phyloP scores from a whole-genome alignment of 2,797 vertebrate genomes.

The Tokudaia tokunoshimensis region DNA sequence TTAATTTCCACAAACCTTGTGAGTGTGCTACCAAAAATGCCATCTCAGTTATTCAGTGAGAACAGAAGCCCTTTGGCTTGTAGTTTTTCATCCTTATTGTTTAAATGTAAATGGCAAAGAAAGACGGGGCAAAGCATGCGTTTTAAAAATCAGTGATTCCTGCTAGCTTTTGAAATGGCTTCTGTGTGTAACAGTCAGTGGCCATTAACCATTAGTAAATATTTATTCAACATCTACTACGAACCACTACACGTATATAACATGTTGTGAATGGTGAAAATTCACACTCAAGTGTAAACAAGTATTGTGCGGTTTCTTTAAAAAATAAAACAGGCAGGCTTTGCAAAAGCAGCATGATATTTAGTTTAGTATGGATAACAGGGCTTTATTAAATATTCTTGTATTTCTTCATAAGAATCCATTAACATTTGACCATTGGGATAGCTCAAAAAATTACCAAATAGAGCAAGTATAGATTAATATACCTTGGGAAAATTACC shows the following conservation, averaged over 20 bases:
- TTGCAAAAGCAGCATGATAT: conserved; percentile 31
- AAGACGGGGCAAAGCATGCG: conserved; percentile 52
- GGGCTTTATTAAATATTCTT: conserved; percentile 24
- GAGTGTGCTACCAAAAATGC: conserved; percentile 72
- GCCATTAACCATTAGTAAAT: conserved; percentile 64
- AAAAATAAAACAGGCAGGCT: neutral
- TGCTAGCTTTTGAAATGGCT: conserved; percentile 53
- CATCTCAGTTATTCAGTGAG: conserved; percentile 76
- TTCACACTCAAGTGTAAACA: conserved; percentile 13
- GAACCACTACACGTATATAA: neutral
- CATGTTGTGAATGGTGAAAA: neutral
- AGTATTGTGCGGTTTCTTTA: neutral
- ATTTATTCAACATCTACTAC: conserved; percentile 63
- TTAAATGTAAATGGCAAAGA: conserved; percentile 75
- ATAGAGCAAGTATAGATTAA: conserved; percentile 29
- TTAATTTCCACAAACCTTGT: conserved; percentile 83
- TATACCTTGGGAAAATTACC: conserved; percentile 23
- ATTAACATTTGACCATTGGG: conserved; percentile 53
- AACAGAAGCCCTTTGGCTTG: conserved; percentile 73
- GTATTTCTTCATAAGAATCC: conserved; percentile 24
- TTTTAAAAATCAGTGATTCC: conserved; percentile 58
- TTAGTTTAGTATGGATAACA: conserved; percentile 40
- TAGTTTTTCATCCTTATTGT: conserved; percentile 67
- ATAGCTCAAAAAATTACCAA: conserved; percentile 24
- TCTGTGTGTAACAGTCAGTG: conserved; percentile 30